Evolutionary conservation across 2,113 vertebrate species (phyloP).

Genomic region (Strigops habroptila): DNA sequence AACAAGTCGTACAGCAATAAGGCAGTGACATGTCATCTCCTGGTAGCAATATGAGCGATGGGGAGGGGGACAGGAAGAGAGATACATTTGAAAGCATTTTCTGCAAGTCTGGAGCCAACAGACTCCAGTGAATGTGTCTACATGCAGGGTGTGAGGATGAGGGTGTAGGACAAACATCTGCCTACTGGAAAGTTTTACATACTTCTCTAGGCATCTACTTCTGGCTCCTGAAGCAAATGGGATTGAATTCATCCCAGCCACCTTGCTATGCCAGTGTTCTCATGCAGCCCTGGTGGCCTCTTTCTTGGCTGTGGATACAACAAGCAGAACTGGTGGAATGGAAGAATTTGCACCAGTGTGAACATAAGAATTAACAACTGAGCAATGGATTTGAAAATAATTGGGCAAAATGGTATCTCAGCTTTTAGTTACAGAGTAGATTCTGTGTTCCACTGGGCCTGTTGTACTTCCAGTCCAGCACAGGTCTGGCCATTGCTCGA

Average conservation of each 20-base stretch:
- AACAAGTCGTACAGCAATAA: neutral
- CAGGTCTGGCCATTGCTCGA: neutral
- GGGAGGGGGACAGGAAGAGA: neutral
- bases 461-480: neutral
- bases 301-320: neutral
- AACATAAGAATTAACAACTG: neutral
- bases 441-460: accelerated
- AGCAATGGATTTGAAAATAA: neutral
- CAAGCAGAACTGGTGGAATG: neutral
- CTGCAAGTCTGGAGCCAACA: neutral
- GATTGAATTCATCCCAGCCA: neutral
- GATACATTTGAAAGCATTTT: neutral
- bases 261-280: neutral
- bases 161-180: neutral
- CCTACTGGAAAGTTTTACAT: neutral
- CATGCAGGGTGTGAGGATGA: neutral
- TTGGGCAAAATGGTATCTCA: accelerated
- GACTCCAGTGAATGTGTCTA: neutral
- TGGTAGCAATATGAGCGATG: neutral
- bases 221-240: neutral
- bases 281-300: neutral
- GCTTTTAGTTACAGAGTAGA: neutral
- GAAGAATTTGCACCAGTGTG: neutral
- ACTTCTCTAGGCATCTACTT: neutral
- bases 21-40: neutral